Evolutionary conservation across 1,140 invertebrate species (phyloP).

Genomic region (Drosophila miranda): DNA sequence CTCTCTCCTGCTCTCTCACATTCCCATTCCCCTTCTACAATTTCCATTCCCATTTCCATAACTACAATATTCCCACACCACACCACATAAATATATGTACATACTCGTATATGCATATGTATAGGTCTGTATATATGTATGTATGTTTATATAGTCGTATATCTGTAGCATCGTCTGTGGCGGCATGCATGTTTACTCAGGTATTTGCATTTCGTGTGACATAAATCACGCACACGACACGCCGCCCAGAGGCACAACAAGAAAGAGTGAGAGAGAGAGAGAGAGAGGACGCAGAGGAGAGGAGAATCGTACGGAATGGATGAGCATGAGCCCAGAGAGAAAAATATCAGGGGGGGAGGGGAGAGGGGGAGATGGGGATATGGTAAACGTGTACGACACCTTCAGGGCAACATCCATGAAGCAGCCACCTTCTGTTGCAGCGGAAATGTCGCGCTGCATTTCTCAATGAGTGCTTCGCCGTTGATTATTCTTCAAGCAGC

Average conservation of each 20-base stretch:
- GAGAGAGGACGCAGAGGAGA: conserved; percentile 3
- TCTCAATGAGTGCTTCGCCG: conserved; percentile 63
- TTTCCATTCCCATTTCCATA: conserved; percentile 38
- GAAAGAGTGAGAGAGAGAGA: conserved; percentile 50
- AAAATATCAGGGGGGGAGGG: neutral
- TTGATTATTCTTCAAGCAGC: conserved; percentile 58
- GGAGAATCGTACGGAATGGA: neutral
- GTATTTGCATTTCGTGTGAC: conserved; percentile 79
- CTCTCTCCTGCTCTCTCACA: conserved; percentile 6
- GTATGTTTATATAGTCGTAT: conserved; percentile 8
- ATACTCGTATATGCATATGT: conserved; percentile 21
- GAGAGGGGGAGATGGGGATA: conserved; percentile 6
- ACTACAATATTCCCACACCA: conserved; percentile 13
- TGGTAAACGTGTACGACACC: conserved; percentile 22
- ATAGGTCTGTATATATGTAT: conserved; percentile 8
- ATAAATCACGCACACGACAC: conserved; percentile 74
- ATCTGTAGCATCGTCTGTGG: conserved; percentile 40
- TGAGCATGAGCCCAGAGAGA: no score
- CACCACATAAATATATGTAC: conserved; percentile 30
- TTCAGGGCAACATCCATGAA: conserved; percentile 35
- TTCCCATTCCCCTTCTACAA: conserved; percentile 8
- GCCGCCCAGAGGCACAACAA: conserved; percentile 66
- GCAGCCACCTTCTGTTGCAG: conserved; percentile 27
- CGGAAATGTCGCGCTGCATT: conserved; percentile 74
- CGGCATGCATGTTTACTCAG: conserved; percentile 73